Evolutionary conservation across 2,113 vertebrate genomes (phyloP).

Genomic region (Urocynchramus pylzowi): DNA sequence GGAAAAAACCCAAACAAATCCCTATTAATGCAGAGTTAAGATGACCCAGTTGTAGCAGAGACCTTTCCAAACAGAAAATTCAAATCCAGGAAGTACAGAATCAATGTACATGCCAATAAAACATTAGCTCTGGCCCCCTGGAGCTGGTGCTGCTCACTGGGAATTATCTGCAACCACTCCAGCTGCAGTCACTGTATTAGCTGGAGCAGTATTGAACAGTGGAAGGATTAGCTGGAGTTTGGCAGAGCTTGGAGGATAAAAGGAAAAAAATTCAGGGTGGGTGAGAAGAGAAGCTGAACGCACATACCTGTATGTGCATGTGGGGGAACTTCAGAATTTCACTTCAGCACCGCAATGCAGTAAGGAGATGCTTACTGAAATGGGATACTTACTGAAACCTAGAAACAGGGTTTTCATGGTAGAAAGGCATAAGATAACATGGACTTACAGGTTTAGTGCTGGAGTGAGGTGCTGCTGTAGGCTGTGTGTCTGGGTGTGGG

Average conservation of each 20-base stretch:
- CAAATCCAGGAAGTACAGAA: not conserved
- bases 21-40: not conserved
- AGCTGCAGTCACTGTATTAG: slow-evolving; percentile 6
- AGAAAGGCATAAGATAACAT: not conserved
- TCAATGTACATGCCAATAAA: not conserved
- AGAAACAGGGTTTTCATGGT: not conserved
- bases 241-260: not conserved
- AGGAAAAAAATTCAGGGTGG: not conserved
- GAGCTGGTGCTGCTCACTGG: not conserved
- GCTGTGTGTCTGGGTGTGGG: not conserved
- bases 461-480: not conserved
- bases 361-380: not conserved
- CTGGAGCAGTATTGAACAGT: not conserved
- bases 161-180: not conserved
- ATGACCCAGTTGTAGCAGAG: not conserved
- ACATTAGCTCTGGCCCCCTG: not conserved
- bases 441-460: not conserved
- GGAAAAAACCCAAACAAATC: slow-evolving; percentile 1
- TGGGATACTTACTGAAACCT: too few species aligned
- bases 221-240: slow-evolving; percentile 34
- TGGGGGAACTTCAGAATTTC: not conserved
- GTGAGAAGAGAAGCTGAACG: not conserved
- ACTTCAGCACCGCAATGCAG: not conserved
- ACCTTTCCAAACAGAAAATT: slow-evolving; percentile 27
- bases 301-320: not conserved